phyloP scores from a whole-genome alignment of 1,140 invertebrate species.

The Atta colombica region DNA sequence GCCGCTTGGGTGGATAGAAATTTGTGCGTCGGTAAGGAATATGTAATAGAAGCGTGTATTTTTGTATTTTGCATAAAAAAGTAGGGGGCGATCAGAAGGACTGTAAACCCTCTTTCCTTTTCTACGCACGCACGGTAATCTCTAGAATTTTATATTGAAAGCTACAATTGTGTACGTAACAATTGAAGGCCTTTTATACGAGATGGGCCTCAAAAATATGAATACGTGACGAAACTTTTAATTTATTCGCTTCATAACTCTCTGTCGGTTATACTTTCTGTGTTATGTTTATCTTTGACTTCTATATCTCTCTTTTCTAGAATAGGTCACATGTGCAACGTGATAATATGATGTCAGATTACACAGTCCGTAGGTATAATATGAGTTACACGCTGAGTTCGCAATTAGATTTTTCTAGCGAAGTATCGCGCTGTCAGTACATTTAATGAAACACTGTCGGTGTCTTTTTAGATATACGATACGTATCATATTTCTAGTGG shows the following conservation, averaged over 20 bases:
- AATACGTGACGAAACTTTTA: neutral
- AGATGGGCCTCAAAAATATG: neutral
- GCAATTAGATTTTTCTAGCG: slow-evolving; percentile 4
- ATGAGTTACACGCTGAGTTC: neutral
- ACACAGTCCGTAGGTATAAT: neutral
- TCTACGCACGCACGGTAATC: no score
- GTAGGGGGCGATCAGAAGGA: neutral
- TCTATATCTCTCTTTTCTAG: neutral
- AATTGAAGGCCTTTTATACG: neutral
- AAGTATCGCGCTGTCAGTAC: neutral
- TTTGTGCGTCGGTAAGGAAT: neutral
- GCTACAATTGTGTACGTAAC: neutral
- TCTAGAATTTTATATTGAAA: neutral
- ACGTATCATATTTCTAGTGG: slow-evolving; percentile 53
- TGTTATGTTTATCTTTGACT: neutral
- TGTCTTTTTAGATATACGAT: slow-evolving; percentile 55
- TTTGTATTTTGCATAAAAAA: slow-evolving; percentile 39
- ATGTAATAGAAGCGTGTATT: neutral
- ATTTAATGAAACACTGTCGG: slow-evolving; percentile 28
- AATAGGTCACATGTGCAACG: neutral
- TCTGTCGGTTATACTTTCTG: slow-evolving; percentile 1
- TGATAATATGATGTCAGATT: slow-evolving; percentile 1
- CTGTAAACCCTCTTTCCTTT: neutral
- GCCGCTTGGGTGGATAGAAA: neutral
- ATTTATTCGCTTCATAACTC: neutral